Evolutionary conservation across 2,113 vertebrate genomes (phyloP).

Genomic region (Phasianus colchicus): DNA sequence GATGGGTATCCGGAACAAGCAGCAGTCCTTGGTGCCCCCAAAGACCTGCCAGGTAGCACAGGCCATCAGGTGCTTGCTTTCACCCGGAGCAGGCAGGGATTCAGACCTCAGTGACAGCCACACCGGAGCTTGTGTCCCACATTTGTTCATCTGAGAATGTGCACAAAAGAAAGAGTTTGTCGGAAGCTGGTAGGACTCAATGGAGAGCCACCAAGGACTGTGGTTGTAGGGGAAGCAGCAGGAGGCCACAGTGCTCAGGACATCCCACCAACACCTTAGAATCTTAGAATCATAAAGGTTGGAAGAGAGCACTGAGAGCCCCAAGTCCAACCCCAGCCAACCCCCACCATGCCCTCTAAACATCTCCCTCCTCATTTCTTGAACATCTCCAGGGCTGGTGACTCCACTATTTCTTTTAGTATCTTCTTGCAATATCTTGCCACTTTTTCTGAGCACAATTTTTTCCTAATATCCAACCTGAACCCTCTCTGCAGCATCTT

Average conservation of each 20-base stretch:
- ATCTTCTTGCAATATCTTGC: too few relatives aligned
- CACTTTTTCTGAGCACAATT: too few relatives aligned
- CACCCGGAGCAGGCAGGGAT: constrained; percentile 64
- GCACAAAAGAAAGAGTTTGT: not conserved
- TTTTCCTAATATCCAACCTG: too few relatives aligned
- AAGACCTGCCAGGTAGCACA: constrained; percentile 81
- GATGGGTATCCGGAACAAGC: constrained; percentile 79
- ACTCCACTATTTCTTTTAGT: too few relatives aligned
- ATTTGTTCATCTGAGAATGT: constrained; percentile 83
- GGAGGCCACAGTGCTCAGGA: accelerated
- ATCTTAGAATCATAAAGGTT: too few relatives aligned
- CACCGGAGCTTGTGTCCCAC: constrained; percentile 86
- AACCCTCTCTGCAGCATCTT: too few relatives aligned
- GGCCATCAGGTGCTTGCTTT: constrained; percentile 66
- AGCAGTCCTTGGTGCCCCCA: constrained; percentile 76
- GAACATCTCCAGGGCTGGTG: too few relatives aligned
- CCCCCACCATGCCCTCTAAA: too few relatives aligned
- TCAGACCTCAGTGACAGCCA: constrained; percentile 81
- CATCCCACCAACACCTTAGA: not conserved
- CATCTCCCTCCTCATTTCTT: too few relatives aligned
- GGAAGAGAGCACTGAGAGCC: too few relatives aligned
- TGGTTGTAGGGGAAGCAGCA: not conserved
- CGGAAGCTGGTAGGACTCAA: accelerated
- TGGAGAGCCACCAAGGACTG: not conserved
- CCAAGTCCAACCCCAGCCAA: too few relatives aligned